Percentiles rank a stretch among this genome's conserved stretches.
Evolutionary conservation across 2,888 invertebrate species (phyloP).

Genomic region (Ctenicera cuprea): DNA sequence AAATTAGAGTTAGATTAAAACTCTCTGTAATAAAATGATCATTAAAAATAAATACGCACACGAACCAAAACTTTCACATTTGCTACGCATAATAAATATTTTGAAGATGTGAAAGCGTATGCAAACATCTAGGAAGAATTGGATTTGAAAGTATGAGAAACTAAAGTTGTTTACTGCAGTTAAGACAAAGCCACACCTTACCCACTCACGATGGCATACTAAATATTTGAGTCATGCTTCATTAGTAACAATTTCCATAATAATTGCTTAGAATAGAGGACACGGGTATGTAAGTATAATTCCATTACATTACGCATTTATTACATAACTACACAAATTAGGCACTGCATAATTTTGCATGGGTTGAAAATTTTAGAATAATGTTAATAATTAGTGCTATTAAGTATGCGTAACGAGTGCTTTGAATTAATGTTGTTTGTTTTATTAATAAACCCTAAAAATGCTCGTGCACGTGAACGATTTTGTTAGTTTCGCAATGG

Average conservation of each 20-base stretch:
- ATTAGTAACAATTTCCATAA: conserved; percentile 24
- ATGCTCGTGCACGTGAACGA: too few species aligned
- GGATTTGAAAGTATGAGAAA: not conserved
- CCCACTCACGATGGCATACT: not conserved
- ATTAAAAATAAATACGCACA: too few species aligned
- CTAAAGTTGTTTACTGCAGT: conserved; percentile 4
- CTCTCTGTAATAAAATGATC: too few species aligned
- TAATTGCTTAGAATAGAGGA: conserved; percentile 15
- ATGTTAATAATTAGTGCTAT: too few species aligned
- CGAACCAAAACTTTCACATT: too few species aligned
- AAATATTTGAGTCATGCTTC: conserved; percentile 24
- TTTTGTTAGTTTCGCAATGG: too few species aligned
- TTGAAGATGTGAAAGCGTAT: not conserved
- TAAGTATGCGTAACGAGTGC: too few species aligned
- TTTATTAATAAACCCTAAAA: too few species aligned
- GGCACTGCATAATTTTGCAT: not conserved
- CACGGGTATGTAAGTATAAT: conserved; percentile 1
- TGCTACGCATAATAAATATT: not conserved
- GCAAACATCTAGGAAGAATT: not conserved
- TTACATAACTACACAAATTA: conserved; percentile 2
- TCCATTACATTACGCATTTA: not conserved
- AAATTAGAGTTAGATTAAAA: too few species aligned
- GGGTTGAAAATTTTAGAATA: too few species aligned
- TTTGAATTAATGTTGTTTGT: too few species aligned
- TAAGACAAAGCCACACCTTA: conserved; percentile 29